Percentiles rank a stretch among this genome's conserved stretches.
These are phyloP conservation scores for Chinchilla lanigera DNA, from an alignment of 2,113 vertebrate genomes.

Conservation along the genomic window DNA sequence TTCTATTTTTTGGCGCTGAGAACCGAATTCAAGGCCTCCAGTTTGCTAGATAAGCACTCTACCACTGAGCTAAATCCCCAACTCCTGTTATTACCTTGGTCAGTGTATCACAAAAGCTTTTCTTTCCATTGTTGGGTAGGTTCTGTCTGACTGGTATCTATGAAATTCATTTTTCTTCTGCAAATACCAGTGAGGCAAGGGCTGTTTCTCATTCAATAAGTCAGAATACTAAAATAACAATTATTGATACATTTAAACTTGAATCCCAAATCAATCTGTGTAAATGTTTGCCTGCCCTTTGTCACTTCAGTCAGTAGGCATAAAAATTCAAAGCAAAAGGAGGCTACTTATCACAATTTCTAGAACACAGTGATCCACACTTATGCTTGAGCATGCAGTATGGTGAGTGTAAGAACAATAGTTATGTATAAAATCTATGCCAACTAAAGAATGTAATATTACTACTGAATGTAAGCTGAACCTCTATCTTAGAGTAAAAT, in stretches of 20 bases:
- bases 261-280: conserved; percentile 16
- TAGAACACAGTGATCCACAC: neutral
- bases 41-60: no score
- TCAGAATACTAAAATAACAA: conserved; percentile 46
- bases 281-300: conserved; percentile 54
- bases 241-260: conserved; percentile 28
- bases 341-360: conserved; percentile 16
- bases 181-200: neutral
- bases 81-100: neutral
- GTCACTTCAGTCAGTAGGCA: neutral
- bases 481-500: conserved; percentile 55
- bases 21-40: no score
- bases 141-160: neutral
- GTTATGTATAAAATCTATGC: conserved; percentile 39
- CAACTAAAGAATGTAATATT: conserved; percentile 47
- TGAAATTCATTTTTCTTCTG: conserved; percentile 24
- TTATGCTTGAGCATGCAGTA: neutral
- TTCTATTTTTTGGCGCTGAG: no score
- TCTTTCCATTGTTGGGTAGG: neutral
- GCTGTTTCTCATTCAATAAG: conserved; percentile 35
- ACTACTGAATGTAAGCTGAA: neutral
- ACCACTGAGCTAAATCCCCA: no score
- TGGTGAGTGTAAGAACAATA: conserved; percentile 48
- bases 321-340: conserved; percentile 4
- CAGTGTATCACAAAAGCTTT: fast-evolving